phyloP scores from a whole-genome alignment of 30 jellyfish, hydroid and myxozoan genomes.

The Clytia hemisphaerica region DNA sequence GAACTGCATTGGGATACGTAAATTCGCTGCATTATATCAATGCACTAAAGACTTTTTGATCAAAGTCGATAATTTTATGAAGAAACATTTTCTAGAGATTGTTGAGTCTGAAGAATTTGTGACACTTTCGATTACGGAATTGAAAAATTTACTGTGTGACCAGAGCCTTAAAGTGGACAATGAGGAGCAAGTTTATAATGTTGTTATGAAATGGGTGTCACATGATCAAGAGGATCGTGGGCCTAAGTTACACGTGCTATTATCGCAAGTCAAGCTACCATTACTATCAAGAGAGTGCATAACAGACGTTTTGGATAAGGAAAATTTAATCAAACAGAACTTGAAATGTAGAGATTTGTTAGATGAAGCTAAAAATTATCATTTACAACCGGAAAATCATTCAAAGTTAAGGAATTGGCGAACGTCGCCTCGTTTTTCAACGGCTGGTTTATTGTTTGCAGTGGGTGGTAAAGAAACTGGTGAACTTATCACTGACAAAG shows the following conservation, averaged over 20 bases:
- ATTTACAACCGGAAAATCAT: constrained; percentile 60
- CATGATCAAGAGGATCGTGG: constrained; percentile 49
- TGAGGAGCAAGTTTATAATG: constrained; percentile 75
- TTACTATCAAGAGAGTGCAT: constrained; percentile 62
- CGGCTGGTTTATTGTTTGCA: constrained; percentile 75
- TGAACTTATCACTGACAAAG: constrained; percentile 79
- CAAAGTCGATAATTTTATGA: constrained; percentile 56
- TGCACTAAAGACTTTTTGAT: constrained; percentile 51
- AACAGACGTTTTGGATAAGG: constrained; percentile 57
- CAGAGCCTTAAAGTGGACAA: constrained; percentile 43
- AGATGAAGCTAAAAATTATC: constrained; percentile 97
- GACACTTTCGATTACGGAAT: constrained; percentile 56
- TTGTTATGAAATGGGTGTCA: constrained; percentile 79
- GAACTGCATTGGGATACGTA: constrained; percentile 80
- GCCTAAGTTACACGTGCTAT: constrained; percentile 29
- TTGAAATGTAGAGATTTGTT: constrained; percentile 70
- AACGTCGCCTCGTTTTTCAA: constrained; percentile 74
- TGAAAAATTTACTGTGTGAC: constrained; percentile 49
- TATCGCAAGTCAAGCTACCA: constrained; percentile 56
- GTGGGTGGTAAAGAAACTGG: constrained; percentile 99
- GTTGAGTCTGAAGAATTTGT: constrained; percentile 57
- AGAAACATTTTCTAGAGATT: constrained; percentile 69
- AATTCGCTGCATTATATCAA: constrained; percentile 61
- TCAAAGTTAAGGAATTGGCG: constrained; percentile 44
- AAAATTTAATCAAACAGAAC: constrained; percentile 54